phyloP scores from a whole-genome alignment of 2,113 vertebrate species.

The Poeciliopsis retropinna region DNA sequence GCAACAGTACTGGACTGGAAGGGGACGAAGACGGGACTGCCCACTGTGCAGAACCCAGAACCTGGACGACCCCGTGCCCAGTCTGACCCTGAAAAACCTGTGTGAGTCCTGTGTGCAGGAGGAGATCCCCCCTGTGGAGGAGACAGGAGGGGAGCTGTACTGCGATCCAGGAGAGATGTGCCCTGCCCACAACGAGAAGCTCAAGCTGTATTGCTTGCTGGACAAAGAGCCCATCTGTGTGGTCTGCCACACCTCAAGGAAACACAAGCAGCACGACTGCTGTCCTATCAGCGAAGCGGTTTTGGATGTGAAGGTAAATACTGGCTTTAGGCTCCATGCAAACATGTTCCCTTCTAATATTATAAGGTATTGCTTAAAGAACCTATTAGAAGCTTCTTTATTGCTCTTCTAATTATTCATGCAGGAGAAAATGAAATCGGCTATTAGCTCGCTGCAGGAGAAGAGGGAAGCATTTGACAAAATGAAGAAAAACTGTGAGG shows the following conservation, averaged over 20 bases:
- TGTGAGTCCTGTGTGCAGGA: slow-evolving; percentile 65
- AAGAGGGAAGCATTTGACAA: slow-evolving; percentile 58
- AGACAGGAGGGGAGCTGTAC: slow-evolving; percentile 13
- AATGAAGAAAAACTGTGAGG: slow-evolving; percentile 64
- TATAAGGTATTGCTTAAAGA: not conserved
- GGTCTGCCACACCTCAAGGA: slow-evolving; percentile 76
- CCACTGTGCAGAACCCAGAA: slow-evolving; percentile 67
- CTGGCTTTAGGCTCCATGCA: not conserved
- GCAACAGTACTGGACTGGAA: slow-evolving; percentile 59
- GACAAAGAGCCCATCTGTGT: slow-evolving; percentile 76
- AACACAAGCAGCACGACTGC: slow-evolving; percentile 74
- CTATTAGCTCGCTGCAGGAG: slow-evolving; percentile 53
- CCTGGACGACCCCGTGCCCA: slow-evolving; percentile 65
- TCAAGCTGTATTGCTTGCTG: slow-evolving; percentile 75
- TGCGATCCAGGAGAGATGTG: slow-evolving; percentile 63
- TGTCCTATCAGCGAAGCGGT: slow-evolving; percentile 71
- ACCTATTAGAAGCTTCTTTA: not conserved
- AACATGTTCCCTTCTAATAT: too few species aligned
- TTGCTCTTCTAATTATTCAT: not conserved
- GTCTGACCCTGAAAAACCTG: slow-evolving; percentile 75
- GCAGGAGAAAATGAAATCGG: slow-evolving; percentile 67
- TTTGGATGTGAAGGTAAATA: slow-evolving; percentile 67
- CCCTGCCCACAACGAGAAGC: slow-evolving; percentile 67
- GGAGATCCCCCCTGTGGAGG: slow-evolving; percentile 33
- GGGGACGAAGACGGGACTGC: slow-evolving; percentile 43